These are phyloP conservation scores for Macrocentrus cingulum DNA, from an alignment of 1,140 invertebrate genomes.

Conservation along the genomic window DNA sequence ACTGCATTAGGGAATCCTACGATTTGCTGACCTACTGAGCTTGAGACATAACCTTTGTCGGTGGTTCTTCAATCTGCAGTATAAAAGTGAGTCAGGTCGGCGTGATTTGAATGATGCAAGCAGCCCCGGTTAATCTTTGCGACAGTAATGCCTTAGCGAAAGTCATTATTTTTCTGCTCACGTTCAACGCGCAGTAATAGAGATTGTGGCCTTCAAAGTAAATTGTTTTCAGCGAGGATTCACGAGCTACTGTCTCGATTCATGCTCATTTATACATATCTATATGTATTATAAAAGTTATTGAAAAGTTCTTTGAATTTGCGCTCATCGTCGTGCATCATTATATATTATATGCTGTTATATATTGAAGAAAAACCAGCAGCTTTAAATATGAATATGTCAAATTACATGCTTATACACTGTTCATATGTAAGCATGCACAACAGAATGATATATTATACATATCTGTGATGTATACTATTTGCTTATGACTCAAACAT, in stretches of 20 bases:
- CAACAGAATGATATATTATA: no score
- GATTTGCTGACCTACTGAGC: conserved; percentile 52
- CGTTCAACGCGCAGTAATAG: conserved; percentile 50
- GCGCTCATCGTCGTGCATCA: no score
- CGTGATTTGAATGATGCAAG: conserved; percentile 52
- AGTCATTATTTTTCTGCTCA: conserved; percentile 54
- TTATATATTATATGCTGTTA: no score
- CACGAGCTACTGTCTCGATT: conserved; percentile 15
- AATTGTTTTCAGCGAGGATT: conserved; percentile 54
- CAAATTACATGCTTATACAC: no score
- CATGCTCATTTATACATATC: conserved; percentile 1
- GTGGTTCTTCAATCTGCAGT: conserved; percentile 29
- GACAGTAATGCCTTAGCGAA: conserved; percentile 42
- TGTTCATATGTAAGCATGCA: no score
- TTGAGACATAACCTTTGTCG: conserved; percentile 57
- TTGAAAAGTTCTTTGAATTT: no score
- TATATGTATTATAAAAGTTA: no score
- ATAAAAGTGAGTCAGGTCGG: conserved; percentile 41
- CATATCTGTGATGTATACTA: no score
- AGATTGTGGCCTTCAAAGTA: conserved; percentile 59
- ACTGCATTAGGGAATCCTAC: no score
- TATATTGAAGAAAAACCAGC: no score
- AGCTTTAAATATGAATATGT: no score
- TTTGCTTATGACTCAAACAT: no score
- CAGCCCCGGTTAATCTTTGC: conserved; percentile 32